Conservation (phyloP, 2,797 vertebrate species). For the Spea hammondii region DNA sequence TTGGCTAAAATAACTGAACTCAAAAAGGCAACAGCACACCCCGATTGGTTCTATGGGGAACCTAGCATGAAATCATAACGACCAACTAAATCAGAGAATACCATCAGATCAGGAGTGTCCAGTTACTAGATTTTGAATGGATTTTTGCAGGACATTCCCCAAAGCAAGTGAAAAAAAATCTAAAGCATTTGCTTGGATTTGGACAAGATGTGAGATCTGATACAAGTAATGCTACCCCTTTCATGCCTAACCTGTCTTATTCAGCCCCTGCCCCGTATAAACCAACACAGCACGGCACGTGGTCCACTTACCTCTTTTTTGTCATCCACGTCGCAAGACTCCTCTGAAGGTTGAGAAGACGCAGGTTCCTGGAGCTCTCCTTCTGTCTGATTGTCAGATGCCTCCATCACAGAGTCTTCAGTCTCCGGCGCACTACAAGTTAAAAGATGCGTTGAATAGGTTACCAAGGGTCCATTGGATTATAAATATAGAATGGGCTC, state of each 20-base stretch:
- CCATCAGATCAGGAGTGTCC: no score
- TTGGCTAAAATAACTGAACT: not conserved
- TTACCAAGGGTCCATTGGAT: not conserved
- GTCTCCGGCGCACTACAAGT: constrained; percentile 63
- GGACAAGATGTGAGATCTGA: constrained; percentile 20
- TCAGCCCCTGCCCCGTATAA: not conserved
- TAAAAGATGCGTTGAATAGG: not conserved
- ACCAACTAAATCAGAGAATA: no score
- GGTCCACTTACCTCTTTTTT: constrained; percentile 68
- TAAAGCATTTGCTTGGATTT: not conserved
- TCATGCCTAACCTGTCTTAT: not conserved
- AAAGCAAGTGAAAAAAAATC: no score
- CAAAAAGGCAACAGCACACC: not conserved
- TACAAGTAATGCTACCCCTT: constrained; percentile 2
- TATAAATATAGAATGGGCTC: no score
- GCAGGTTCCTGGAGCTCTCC: constrained; percentile 56
- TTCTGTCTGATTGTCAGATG: constrained; percentile 60
- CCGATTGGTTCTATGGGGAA: no score
- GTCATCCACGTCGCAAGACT: constrained; percentile 49
- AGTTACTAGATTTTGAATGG: no score
- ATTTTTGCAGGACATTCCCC: no score
- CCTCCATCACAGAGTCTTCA: constrained; percentile 65
- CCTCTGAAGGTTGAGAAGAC: constrained; percentile 23
- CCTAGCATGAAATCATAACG: no score
- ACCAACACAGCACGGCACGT: constrained; percentile 23